phyloP scores from a whole-genome alignment of 2,888 invertebrate species.

The Tipula confusa region DNA sequence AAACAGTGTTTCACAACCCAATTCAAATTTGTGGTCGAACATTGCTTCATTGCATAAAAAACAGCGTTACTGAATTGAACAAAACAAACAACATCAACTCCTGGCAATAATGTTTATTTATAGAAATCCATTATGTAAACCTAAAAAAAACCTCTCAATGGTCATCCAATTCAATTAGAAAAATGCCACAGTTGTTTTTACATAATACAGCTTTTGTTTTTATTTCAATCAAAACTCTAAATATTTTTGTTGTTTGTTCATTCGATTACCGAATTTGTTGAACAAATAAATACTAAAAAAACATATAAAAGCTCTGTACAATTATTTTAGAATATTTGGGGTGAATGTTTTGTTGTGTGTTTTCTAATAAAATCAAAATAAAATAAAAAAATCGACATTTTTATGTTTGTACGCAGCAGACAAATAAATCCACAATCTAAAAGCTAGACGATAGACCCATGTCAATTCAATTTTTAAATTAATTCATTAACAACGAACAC shows the following conservation, averaged over 20 bases:
- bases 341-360: neutral
- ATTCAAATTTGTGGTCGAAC: too few relatives aligned
- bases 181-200: neutral
- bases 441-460: neutral
- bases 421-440: neutral
- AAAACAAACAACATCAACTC: neutral
- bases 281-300: neutral
- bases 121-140: neutral
- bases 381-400: too few relatives aligned
- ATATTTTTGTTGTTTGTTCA: neutral
- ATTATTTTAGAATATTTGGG: neutral
- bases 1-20: too few relatives aligned
- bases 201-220: neutral
- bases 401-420: too few relatives aligned
- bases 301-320: neutral
- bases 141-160: neutral
- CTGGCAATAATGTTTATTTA: neutral
- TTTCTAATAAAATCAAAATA: too few relatives aligned
- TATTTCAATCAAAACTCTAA: neutral
- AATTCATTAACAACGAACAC: neutral
- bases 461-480: neutral
- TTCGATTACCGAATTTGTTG: neutral
- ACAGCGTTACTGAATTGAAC: too few relatives aligned
- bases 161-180: neutral
- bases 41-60: too few relatives aligned